Evolutionary conservation across 2,888 invertebrate genomes (phyloP).

Genomic region (Amphiduros pacificus): DNA sequence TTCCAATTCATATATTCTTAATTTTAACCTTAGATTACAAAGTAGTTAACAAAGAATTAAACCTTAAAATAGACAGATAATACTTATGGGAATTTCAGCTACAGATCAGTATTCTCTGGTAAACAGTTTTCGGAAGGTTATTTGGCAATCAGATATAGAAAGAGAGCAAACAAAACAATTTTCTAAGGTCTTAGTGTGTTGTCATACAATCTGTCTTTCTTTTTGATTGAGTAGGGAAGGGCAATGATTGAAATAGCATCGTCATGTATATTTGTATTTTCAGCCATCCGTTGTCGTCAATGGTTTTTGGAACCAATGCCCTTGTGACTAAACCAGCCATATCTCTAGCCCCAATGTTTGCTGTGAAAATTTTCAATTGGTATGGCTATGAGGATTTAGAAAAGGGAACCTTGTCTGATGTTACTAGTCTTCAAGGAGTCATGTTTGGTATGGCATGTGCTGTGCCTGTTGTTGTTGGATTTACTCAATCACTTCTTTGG

Average conservation of each 20-base stretch:
- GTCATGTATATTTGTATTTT: conserved; percentile 14
- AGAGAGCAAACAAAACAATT: no score
- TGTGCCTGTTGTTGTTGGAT: background rate
- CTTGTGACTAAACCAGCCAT: conserved; percentile 53
- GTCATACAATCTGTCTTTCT: no score
- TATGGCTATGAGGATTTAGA: conserved; percentile 42
- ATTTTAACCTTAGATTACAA: no score
- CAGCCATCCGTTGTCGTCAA: conserved; percentile 53
- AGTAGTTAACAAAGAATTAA: no score
- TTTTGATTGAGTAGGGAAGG: no score
- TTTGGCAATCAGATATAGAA: no score
- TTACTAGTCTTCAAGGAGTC: background rate
- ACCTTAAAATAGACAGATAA: no score
- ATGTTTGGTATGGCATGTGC: background rate
- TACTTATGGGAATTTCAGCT: no score
- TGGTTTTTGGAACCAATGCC: conserved; percentile 55
- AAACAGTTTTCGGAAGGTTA: no score
- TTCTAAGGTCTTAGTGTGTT: no score
- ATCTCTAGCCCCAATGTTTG: conserved; percentile 53
- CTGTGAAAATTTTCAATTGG: conserved; percentile 45
- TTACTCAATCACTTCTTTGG: conserved; percentile 2
- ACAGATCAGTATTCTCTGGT: no score
- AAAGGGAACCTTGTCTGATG: background rate
- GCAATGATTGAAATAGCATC: background rate
- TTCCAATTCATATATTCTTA: no score